Conservation (phyloP, 2,888 invertebrate species). For the Acanthopleura granulata region DNA sequence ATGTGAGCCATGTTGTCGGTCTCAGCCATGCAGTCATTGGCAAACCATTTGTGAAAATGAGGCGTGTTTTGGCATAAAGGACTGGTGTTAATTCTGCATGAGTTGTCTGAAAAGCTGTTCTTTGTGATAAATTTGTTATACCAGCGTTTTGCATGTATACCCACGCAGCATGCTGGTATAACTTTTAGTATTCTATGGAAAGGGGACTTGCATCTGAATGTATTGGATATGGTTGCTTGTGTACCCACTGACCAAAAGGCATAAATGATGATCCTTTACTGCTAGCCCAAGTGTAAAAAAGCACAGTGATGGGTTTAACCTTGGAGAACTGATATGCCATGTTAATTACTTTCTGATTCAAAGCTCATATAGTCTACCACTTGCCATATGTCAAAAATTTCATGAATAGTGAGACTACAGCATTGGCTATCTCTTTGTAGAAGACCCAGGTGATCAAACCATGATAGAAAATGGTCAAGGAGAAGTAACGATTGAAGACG, state of each 20-base stretch:
- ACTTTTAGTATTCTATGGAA: background rate
- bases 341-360: background rate
- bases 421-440: background rate
- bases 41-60: too few relatives aligned
- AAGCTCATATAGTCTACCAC: background rate
- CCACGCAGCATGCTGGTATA: too few relatives aligned
- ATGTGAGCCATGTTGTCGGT: too few relatives aligned
- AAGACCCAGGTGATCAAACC: background rate
- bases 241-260: background rate
- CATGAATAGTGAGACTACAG: background rate
- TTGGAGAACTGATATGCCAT: constrained; percentile 23
- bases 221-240: too few relatives aligned
- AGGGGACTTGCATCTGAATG: too few relatives aligned
- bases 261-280: background rate
- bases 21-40: too few relatives aligned
- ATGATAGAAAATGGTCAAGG: background rate
- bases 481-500: constrained; percentile 58
- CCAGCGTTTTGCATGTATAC: too few relatives aligned
- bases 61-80: too few relatives aligned
- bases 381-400: background rate
- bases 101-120: too few relatives aligned
- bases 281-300: background rate
- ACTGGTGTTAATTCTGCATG: too few relatives aligned
- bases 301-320: constrained; percentile 21
- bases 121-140: too few relatives aligned